Conservation (phyloP, 2,888 invertebrate species). For the Acanthopleura granulata region DNA sequence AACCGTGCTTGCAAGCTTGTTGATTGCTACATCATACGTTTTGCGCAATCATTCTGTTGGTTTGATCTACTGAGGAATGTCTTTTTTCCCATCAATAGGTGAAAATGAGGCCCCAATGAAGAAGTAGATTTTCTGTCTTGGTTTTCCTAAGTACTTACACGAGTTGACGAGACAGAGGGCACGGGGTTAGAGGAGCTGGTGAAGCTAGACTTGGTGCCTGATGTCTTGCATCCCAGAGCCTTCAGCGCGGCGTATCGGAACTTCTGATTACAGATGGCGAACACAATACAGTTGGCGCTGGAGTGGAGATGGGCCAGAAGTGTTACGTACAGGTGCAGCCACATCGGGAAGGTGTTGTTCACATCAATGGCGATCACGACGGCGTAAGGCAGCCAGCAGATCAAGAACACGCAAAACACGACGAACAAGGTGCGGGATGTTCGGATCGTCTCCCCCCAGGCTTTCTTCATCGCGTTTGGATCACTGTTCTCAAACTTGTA, state of each 20-base stretch:
- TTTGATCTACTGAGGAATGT: too few relatives aligned
- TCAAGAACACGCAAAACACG: constrained; percentile 51
- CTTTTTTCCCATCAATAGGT: too few relatives aligned
- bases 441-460: constrained; percentile 48
- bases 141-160: too few relatives aligned
- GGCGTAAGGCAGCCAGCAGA: constrained; percentile 62
- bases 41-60: too few relatives aligned
- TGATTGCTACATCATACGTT: too few relatives aligned
- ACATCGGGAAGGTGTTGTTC: constrained; percentile 38
- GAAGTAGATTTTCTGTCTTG: too few relatives aligned
- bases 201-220: too few relatives aligned
- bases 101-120: too few relatives aligned
- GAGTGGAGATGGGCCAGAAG: constrained; percentile 59
- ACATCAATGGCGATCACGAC: constrained; percentile 52
- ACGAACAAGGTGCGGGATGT: constrained; percentile 52
- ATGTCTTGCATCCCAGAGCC: constrained; percentile 23
- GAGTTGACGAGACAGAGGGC: too few relatives aligned
- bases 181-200: too few relatives aligned
- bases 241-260: constrained; percentile 38
- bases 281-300: constrained; percentile 52
- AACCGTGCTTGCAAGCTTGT: too few relatives aligned
- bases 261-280: constrained; percentile 46
- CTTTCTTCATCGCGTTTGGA: constrained; percentile 34
- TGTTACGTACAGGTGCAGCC: constrained; percentile 56
- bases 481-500: constrained; percentile 44